Percentiles rank a stretch among this genome's conserved stretches.
Conservation (phyloP, 2,888 invertebrate species). For the Noctua janthe region DNA sequence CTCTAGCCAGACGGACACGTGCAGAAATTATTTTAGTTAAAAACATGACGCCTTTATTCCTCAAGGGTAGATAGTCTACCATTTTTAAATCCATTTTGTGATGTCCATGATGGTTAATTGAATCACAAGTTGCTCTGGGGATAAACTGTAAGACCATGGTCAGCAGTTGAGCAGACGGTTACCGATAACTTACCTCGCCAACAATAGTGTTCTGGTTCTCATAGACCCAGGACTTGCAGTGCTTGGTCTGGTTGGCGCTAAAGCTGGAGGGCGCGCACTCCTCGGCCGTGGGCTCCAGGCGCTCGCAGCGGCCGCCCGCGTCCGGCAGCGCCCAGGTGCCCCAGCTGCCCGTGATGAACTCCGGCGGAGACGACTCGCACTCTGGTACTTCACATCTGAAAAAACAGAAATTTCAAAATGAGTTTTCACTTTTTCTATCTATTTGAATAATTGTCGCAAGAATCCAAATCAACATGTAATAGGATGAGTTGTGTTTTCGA, state of each 20-base stretch:
- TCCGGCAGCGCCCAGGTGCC: slow-evolving; percentile 81
- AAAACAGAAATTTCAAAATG: background rate
- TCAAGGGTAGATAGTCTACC: background rate
- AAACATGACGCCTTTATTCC: background rate
- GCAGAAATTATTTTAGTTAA: background rate
- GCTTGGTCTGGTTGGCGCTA: slow-evolving; percentile 73
- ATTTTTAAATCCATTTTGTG: background rate
- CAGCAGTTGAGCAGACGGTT: too few relatives aligned
- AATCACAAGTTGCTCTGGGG: background rate
- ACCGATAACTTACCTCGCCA: slow-evolving; percentile 73
- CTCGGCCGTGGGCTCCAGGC: slow-evolving; percentile 70
- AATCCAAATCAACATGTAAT: background rate
- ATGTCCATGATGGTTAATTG: background rate
- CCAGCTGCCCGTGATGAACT: slow-evolving; percentile 78
- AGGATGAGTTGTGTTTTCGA: background rate
- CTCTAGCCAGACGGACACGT: background rate
- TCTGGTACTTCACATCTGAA: slow-evolving; percentile 85
- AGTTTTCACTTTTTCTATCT: background rate
- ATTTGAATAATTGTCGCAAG: background rate
- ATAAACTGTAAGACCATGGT: background rate
- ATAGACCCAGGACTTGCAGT: slow-evolving; percentile 82
- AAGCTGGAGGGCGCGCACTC: slow-evolving; percentile 79
- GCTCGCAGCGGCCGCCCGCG: slow-evolving; percentile 75
- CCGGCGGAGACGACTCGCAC: slow-evolving; percentile 80
- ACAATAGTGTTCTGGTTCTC: slow-evolving; percentile 82